Conservation (phyloP, 1,140 invertebrate species). For the Uloborus diversus region DNA sequence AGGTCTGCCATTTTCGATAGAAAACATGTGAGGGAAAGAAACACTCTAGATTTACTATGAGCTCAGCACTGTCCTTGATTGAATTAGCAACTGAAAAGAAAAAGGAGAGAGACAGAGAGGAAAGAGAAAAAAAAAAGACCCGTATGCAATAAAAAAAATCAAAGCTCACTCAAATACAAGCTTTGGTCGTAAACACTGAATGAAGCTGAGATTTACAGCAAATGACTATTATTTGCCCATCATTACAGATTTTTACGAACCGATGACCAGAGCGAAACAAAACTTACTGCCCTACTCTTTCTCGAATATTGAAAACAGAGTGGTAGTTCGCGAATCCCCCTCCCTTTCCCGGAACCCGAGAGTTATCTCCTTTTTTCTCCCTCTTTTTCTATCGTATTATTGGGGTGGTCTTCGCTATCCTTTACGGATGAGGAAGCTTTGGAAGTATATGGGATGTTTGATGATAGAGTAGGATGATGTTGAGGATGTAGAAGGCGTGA, state of each 20-base stretch:
- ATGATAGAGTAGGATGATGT: background rate
- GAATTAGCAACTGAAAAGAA: background rate
- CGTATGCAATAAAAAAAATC: no score
- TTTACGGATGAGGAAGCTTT: background rate
- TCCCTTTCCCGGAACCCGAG: background rate
- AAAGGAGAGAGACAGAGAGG: background rate
- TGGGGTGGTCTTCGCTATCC: conserved; percentile 23
- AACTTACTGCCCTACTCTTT: no score
- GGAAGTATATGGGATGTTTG: conserved; percentile 16
- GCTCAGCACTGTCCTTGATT: no score
- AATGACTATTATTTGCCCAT: conserved; percentile 23
- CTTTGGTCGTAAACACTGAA: conserved; percentile 7
- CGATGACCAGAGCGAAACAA: conserved; percentile 19
- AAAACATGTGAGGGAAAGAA: no score
- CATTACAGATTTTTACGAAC: conserved; percentile 30
- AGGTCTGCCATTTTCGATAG: no score
- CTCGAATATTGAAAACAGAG: conserved; percentile 7
- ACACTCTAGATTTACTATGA: no score
- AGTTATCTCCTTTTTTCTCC: conserved; percentile 18
- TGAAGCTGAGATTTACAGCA: background rate
- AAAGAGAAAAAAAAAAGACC: background rate
- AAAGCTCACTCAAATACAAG: background rate
- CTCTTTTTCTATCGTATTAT: no score
- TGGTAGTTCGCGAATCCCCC: conserved; percentile 12
- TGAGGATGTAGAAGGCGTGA: background rate